These are phyloP conservation scores for Mythimna impura DNA, from an alignment of 2,888 invertebrate species.

Conservation along the genomic window DNA sequence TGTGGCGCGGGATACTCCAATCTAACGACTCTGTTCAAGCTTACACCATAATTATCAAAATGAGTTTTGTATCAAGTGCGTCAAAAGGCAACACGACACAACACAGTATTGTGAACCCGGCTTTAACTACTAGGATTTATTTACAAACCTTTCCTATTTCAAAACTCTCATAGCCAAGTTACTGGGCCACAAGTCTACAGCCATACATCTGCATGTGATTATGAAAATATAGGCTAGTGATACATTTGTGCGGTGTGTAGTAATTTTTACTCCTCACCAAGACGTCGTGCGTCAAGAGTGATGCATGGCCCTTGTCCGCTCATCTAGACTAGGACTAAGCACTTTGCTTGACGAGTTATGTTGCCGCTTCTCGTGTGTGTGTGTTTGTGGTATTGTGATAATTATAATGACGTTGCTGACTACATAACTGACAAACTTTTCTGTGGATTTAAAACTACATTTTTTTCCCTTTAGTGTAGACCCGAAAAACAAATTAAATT, in stretches of 20 bases:
- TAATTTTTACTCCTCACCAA: slow-evolving; percentile 80
- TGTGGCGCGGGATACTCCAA: too few relatives aligned
- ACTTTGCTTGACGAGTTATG: slow-evolving; percentile 76
- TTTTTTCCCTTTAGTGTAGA: too few relatives aligned
- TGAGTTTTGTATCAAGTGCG: too few relatives aligned
- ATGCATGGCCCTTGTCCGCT: slow-evolving; percentile 83
- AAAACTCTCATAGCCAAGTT: slow-evolving; percentile 23
- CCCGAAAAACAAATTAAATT: too few relatives aligned
- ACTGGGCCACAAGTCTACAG: neutral
- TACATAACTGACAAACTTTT: neutral
- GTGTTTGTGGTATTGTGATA: slow-evolving; percentile 63
- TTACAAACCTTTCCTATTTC: slow-evolving; percentile 23
- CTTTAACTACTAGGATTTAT: slow-evolving; percentile 3
- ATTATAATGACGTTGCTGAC: slow-evolving; percentile 57
- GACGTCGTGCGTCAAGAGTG: slow-evolving; percentile 76
- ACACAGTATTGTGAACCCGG: neutral
- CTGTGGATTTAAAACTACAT: neutral
- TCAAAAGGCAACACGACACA: neutral
- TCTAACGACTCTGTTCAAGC: too few relatives aligned
- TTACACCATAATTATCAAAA: too few relatives aligned
- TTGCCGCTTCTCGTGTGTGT: slow-evolving; percentile 70
- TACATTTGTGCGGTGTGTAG: slow-evolving; percentile 66
- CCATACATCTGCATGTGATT: slow-evolving; percentile 60
- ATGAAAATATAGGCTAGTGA: slow-evolving; percentile 66
- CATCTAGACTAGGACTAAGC: slow-evolving; percentile 81